phyloP scores from a whole-genome alignment of 2,797 vertebrate species.

The Galagoides demidoff region DNA sequence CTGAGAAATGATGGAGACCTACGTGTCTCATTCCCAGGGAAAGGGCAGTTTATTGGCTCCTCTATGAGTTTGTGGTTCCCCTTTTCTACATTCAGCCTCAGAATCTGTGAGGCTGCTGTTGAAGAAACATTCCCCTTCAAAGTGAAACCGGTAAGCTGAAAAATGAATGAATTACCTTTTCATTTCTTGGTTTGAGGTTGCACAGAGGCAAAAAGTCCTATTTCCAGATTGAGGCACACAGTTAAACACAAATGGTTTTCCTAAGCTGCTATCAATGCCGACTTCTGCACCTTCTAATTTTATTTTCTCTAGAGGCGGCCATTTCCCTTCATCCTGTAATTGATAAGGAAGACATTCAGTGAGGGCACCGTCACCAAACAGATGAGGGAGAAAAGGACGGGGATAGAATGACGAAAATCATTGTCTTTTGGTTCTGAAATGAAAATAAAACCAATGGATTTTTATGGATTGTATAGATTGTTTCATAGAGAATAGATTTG shows the following conservation, averaged over 20 bases:
- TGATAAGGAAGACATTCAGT: conserved; percentile 24
- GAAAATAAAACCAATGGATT: conserved; percentile 24
- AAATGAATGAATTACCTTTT: conserved; percentile 89
- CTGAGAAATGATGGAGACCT: background rate
- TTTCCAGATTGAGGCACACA: conserved; percentile 89
- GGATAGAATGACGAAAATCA: background rate
- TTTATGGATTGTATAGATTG: background rate
- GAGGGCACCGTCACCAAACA: background rate
- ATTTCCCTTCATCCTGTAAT: conserved; percentile 93
- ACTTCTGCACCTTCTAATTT: conserved; percentile 94
- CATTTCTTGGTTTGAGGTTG: conserved; percentile 95
- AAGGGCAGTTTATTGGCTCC: background rate
- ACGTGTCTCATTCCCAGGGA: background rate
- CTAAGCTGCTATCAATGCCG: conserved; percentile 89
- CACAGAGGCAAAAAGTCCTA: conserved; percentile 92
- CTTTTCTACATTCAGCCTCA: background rate
- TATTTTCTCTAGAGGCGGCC: conserved; percentile 88
- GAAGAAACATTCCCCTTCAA: background rate
- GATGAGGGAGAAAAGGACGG: background rate
- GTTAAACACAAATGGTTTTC: conserved; percentile 95
- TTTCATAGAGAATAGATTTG: too few species aligned
- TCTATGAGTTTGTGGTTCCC: background rate
- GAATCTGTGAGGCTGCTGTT: background rate
- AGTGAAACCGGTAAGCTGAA: background rate
- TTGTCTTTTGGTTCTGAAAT: background rate